phyloP scores from a whole-genome alignment of 2,797 vertebrate genomes.

The Clarias laeviceps region DNA sequence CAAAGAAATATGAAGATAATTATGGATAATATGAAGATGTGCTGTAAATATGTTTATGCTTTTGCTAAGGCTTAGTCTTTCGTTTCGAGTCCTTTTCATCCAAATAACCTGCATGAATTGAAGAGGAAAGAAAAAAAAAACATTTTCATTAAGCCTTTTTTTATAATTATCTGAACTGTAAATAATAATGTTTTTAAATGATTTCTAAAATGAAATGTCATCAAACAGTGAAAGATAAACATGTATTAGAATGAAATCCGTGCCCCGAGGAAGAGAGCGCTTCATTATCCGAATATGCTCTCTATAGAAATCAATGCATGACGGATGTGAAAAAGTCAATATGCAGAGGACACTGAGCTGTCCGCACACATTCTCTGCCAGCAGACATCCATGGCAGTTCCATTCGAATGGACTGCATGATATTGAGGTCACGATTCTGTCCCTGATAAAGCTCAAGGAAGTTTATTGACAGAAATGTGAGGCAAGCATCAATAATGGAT shows the following conservation, averaged over 20 bases:
- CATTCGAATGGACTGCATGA: slow-evolving; percentile 42
- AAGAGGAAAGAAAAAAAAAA: not conserved
- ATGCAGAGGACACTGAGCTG: slow-evolving; percentile 31
- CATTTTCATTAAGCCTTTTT: not conserved
- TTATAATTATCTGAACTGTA: not conserved
- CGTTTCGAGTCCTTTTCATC: not conserved
- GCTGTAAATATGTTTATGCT: not conserved
- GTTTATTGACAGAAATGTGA: slow-evolving; percentile 36
- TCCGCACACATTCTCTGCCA: slow-evolving; percentile 19
- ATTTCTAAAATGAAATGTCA: not conserved
- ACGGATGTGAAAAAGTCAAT: slow-evolving; percentile 40
- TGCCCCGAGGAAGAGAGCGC: slow-evolving; percentile 26
- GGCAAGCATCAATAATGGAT: slow-evolving; percentile 38
- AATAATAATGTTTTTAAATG: not conserved
- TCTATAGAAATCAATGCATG: slow-evolving; percentile 48
- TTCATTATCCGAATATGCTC: slow-evolving; percentile 52
- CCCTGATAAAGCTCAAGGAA: slow-evolving; percentile 34
- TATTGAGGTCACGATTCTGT: slow-evolving; percentile 40
- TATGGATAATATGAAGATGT: no score
- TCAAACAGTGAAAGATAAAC: slow-evolving; percentile 42
- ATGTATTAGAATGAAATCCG: slow-evolving; percentile 7
- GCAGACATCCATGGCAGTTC: slow-evolving; percentile 25
- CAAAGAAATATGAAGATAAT: slow-evolving; percentile 4
- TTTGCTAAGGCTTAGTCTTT: not conserved
- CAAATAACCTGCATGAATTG: not conserved